A percentile compares a stretch with the other conserved stretches of the same genome.
Conservation (phyloP, 2,797 vertebrate genomes). For the Octomys mimax region DNA sequence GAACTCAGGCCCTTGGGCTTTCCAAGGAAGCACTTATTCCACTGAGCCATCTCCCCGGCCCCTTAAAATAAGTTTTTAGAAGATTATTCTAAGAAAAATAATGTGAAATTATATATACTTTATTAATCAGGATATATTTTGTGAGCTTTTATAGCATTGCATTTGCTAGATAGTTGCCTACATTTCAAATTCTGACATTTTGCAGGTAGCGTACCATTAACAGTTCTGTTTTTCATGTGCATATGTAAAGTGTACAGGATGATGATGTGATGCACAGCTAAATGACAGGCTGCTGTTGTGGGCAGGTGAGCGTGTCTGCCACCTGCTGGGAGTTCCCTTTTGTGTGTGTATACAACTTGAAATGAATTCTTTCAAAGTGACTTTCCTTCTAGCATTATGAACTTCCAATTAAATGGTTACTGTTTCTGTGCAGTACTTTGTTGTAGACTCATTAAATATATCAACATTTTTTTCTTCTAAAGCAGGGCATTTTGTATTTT, state of each 20-base stretch:
- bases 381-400: constrained; percentile 11
- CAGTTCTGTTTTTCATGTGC: background rate
- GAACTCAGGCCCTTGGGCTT: too few relatives aligned
- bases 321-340: background rate
- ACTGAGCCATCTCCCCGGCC: too few relatives aligned
- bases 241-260: background rate
- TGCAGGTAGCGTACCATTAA: background rate
- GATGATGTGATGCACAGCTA: background rate
- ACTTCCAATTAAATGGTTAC: background rate
- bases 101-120: background rate
- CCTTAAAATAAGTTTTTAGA: background rate
- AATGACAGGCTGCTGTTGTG: background rate
- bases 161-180: background rate
- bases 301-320: background rate
- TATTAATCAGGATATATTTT: background rate
- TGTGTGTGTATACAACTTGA: background rate
- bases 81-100: constrained; percentile 31
- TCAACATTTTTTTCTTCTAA: constrained; percentile 66
- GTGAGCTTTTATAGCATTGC: background rate
- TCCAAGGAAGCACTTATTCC: too few relatives aligned
- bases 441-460: constrained; percentile 35
- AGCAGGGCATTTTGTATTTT: constrained; percentile 77
- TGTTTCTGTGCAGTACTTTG: constrained; percentile 48
- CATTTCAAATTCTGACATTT: constrained; percentile 35
- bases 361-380: constrained; percentile 47